phyloP scores from a whole-genome alignment of 1,140 invertebrate genomes.

The Oryctes rhinoceros region DNA sequence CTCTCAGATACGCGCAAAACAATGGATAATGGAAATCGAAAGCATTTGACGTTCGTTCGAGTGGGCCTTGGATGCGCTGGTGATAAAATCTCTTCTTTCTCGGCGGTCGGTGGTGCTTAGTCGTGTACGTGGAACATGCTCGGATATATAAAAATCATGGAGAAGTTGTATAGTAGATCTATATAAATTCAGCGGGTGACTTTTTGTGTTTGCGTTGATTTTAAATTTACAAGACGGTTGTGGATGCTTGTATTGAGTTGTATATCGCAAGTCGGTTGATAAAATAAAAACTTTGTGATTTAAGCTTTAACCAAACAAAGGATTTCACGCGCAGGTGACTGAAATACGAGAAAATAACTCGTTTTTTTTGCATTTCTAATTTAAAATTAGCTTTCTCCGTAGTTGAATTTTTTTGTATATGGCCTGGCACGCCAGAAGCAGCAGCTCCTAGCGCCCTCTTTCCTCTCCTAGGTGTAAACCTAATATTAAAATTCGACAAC shows the following conservation, averaged over 20 bases:
- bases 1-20: conserved; percentile 30
- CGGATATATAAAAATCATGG: conserved; percentile 2
- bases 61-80: conserved; percentile 39
- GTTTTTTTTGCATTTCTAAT: too few species aligned
- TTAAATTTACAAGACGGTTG: conserved; percentile 1
- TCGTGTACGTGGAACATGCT: conserved; percentile 6
- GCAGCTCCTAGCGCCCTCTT: too few species aligned
- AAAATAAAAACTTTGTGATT: background rate
- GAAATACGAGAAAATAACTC: too few species aligned
- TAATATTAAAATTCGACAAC: too few species aligned
- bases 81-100: conserved; percentile 39
- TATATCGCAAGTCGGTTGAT: background rate
- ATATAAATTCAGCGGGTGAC: conserved; percentile 35
- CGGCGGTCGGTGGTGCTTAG: background rate
- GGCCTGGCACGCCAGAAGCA: too few species aligned
- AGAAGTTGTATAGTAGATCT: background rate
- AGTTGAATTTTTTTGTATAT: too few species aligned
- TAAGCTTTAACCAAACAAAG: background rate
- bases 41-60: conserved; percentile 38
- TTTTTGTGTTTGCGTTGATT: conserved; percentile 1
- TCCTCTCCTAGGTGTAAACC: too few species aligned
- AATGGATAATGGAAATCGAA: conserved; percentile 44
- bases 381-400: too few species aligned
- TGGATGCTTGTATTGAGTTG: background rate
- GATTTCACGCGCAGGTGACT: background rate